These are phyloP conservation scores for Archilochus colubris DNA, from an alignment of 2,113 vertebrate genomes.

Conservation along the genomic window DNA sequence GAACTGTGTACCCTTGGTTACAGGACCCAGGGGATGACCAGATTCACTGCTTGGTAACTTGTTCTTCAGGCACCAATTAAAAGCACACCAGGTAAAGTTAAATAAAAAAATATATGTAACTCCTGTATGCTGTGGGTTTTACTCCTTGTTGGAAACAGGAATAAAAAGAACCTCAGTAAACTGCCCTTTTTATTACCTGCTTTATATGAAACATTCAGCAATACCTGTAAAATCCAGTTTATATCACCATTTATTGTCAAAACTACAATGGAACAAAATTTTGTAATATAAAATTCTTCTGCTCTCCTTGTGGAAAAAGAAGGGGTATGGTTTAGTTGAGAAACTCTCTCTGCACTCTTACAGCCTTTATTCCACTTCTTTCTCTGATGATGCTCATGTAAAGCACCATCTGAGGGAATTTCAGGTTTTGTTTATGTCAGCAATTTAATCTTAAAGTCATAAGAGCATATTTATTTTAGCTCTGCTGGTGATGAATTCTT, in stretches of 20 bases:
- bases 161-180: conserved; percentile 4
- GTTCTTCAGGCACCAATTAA: conserved; percentile 20
- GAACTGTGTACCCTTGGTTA: conserved; percentile 48
- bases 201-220: conserved; percentile 41
- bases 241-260: background rate
- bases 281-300: conserved; percentile 2
- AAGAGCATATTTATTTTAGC: conserved; percentile 73
- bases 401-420: conserved; percentile 50
- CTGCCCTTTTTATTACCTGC: conserved; percentile 11
- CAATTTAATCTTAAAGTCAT: conserved; percentile 72
- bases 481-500: conserved; percentile 67
- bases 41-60: conserved; percentile 47
- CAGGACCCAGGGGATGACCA: conserved; percentile 21
- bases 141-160: conserved; percentile 30
- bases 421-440: conserved; percentile 67
- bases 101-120: conserved; percentile 49
- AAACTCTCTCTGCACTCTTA: background rate
- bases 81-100: conserved; percentile 20
- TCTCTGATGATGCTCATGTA: conserved; percentile 56
- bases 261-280: background rate
- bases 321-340: conserved; percentile 30
- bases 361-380: conserved; percentile 3
- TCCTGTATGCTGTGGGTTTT: background rate
- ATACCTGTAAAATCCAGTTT: conserved; percentile 37
- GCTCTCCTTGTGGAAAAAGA: conserved; percentile 42